phyloP scores from a whole-genome alignment of 1,140 invertebrate genomes.

The Drosophila mauritiana region DNA sequence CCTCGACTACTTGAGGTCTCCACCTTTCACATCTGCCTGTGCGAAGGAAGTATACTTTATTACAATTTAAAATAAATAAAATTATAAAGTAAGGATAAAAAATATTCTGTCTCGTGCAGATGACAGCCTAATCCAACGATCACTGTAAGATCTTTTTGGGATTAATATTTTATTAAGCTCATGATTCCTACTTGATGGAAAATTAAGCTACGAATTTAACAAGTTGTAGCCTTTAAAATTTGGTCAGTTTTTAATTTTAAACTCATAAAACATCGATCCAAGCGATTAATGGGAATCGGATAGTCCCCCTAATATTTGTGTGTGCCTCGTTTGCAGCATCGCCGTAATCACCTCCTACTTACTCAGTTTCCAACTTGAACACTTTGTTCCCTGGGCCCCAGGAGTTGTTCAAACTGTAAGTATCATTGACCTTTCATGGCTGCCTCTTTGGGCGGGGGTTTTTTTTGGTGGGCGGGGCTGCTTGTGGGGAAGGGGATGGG shows the following conservation, averaged over 20 bases:
- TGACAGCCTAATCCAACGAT: too few relatives aligned
- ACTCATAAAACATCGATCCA: too few relatives aligned
- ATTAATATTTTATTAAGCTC: too few relatives aligned
- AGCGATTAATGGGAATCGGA: too few relatives aligned
- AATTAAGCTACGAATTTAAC: too few relatives aligned
- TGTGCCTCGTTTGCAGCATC: neutral
- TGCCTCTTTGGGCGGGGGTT: neutral
- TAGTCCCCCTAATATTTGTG: neutral
- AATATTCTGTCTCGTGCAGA: too few relatives aligned
- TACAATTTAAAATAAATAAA: neutral
- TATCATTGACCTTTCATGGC: conserved; percentile 73
- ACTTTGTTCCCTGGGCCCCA: conserved; percentile 38
- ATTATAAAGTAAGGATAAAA: too few relatives aligned
- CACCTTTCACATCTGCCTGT: conserved; percentile 45
- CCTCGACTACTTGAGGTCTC: conserved; percentile 41
- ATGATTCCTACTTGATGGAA: too few relatives aligned
- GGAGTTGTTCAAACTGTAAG: conserved; percentile 73
- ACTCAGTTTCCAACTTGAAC: conserved; percentile 71
- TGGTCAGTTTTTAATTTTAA: too few relatives aligned
- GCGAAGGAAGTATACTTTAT: neutral
- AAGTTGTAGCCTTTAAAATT: too few relatives aligned
- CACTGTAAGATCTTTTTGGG: too few relatives aligned
- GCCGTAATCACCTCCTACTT: conserved; percentile 41
- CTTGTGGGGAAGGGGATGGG: neutral
- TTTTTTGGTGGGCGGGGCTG: neutral